Evolutionary conservation across 2,888 invertebrate genomes (phyloP).

Genomic region (Itoplectis maculator): DNA sequence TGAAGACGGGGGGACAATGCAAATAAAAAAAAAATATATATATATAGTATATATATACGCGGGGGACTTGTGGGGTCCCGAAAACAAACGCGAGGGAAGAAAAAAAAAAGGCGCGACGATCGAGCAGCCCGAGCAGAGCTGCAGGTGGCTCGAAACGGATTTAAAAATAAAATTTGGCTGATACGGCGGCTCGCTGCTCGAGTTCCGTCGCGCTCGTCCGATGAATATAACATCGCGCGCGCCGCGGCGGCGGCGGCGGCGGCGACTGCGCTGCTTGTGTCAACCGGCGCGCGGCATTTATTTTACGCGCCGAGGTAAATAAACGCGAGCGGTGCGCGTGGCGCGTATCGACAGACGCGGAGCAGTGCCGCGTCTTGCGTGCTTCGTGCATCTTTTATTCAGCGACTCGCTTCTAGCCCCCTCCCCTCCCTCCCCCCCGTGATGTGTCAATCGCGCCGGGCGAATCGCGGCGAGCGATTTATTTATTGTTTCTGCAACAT

Average conservation of each 20-base stretch:
- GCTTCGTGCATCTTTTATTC: slow-evolving; percentile 46
- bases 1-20: no score
- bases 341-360: slow-evolving; percentile 11
- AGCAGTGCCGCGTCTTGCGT: slow-evolving; percentile 1
- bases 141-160: slow-evolving; percentile 37
- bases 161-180: slow-evolving; percentile 54
- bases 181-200: slow-evolving; percentile 24
- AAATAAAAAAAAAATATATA: no score
- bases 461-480: no score
- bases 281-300: background rate
- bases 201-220: background rate
- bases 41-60: no score
- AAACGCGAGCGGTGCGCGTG: background rate
- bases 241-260: background rate
- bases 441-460: slow-evolving; percentile 30
- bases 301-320: background rate
- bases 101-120: slow-evolving; percentile 3
- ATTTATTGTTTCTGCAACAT: no score
- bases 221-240: slow-evolving; percentile 43
- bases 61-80: background rate
- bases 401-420: slow-evolving; percentile 5
- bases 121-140: slow-evolving; percentile 14
- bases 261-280: background rate
- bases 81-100: background rate
- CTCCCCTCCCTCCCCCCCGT: no score